Conservation (phyloP, 1,140 invertebrate genomes). For the Drosophila micromelanica region DNA sequence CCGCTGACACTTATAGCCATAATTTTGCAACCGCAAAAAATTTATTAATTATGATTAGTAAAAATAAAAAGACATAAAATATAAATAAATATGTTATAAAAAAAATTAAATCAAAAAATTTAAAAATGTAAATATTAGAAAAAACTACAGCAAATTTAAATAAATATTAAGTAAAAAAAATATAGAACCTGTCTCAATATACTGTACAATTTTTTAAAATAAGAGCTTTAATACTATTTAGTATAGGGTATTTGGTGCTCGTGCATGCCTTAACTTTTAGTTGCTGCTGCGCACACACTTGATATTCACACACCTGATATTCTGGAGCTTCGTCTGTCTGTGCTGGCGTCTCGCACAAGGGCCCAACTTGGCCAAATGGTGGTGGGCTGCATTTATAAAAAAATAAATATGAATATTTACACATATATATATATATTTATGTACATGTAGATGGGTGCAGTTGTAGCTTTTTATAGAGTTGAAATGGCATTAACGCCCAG, state of each 20-base stretch:
- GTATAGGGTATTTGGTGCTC: constrained; percentile 4
- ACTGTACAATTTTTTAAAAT: not conserved
- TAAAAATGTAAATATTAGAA: no score
- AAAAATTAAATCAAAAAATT: no score
- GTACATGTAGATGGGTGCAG: not conserved
- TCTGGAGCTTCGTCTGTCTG: constrained; percentile 2
- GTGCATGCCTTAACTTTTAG: not conserved
- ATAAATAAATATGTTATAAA: no score
- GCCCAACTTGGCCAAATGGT: constrained; percentile 27
- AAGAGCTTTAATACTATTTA: not conserved
- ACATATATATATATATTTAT: not conserved
- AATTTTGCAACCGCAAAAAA: no score
- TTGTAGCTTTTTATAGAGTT: constrained; percentile 24
- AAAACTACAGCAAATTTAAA: no score
- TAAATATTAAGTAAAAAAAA: no score
- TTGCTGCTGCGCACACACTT: constrained; percentile 20
- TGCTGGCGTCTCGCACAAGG: constrained; percentile 28
- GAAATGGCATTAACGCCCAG: not conserved
- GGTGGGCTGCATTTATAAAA: not conserved
- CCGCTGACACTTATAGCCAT: no score
- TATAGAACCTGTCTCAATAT: not conserved
- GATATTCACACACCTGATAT: constrained; percentile 38
- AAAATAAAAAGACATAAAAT: no score
- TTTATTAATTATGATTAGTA: no score
- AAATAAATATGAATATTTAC: no score